These are phyloP conservation scores for Ophion slaviceki DNA, from an alignment of 2,888 invertebrate species.

Conservation along the genomic window DNA sequence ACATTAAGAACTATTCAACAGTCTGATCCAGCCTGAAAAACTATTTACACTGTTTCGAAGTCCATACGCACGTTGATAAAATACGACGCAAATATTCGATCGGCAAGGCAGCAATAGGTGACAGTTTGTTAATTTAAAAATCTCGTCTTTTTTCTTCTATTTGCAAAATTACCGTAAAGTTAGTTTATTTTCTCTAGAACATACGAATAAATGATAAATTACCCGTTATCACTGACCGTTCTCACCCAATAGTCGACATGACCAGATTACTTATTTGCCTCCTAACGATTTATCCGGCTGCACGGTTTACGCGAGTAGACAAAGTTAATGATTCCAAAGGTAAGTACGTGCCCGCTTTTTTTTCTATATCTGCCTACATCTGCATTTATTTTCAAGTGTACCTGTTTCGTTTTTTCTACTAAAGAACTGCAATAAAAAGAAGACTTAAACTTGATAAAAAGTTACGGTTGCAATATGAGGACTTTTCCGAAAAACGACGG, in stretches of 20 bases:
- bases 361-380: too few species aligned
- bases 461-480: too few species aligned
- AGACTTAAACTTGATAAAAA: neutral
- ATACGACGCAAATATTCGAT: neutral
- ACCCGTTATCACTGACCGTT: neutral
- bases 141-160: neutral
- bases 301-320: neutral
- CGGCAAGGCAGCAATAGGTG: neutral
- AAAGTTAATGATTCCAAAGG: neutral
- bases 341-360: too few species aligned
- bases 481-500: too few species aligned
- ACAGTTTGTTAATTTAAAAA: neutral
- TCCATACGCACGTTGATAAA: neutral
- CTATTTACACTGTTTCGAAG: conserved; percentile 30
- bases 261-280: neutral
- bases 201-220: neutral
- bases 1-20: conserved; percentile 41
- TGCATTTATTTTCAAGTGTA: neutral
- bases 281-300: neutral
- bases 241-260: neutral
- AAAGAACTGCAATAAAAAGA: neutral
- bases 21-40: conserved; percentile 4
- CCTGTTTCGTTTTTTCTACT: neutral
- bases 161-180: neutral
- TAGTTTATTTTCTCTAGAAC: neutral